These are phyloP conservation scores for Rhopilema esculentum DNA, from an alignment of 30 jellyfish, hydroid and myxozoan species.

Conservation along the genomic window DNA sequence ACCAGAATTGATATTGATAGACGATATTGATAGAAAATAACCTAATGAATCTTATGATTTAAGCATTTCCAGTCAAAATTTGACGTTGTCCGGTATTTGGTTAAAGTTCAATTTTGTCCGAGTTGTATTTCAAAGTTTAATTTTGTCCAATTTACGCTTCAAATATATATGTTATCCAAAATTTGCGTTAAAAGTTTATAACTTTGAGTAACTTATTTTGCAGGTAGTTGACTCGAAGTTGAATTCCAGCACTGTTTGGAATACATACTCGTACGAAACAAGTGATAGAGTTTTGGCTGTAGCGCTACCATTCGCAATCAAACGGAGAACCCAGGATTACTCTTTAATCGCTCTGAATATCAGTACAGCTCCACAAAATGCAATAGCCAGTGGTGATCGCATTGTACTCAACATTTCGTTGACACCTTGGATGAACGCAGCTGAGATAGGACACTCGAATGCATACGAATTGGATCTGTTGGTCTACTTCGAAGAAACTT, in stretches of 20 bases:
- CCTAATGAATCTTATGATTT: no score
- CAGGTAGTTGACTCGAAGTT: constrained; percentile 37
- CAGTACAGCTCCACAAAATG: not conserved
- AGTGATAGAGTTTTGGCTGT: not conserved
- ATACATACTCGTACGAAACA: constrained; percentile 27
- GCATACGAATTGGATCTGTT: constrained; percentile 42
- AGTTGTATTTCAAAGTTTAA: not conserved
- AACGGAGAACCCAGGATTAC: constrained; percentile 29
- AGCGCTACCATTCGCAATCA: constrained; percentile 29
- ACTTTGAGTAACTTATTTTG: no score
- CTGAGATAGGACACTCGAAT: constrained; percentile 33
- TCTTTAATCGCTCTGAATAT: not conserved
- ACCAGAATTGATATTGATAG: no score
- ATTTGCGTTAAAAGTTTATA: no score
- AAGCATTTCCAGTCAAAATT: no score
- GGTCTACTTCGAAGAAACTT: constrained; percentile 39
- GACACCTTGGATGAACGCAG: constrained; percentile 20
- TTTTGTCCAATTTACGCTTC: not conserved
- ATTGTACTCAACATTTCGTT: constrained; percentile 16
- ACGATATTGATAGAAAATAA: no score
- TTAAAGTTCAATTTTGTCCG: no score
- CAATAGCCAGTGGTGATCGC: constrained; percentile 20
- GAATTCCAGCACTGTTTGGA: constrained; percentile 46
- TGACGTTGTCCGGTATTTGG: no score
- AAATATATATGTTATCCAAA: no score